These are phyloP conservation scores for Pegoplata infirma DNA, from an alignment of 2,888 invertebrate species.

Conservation along the genomic window DNA sequence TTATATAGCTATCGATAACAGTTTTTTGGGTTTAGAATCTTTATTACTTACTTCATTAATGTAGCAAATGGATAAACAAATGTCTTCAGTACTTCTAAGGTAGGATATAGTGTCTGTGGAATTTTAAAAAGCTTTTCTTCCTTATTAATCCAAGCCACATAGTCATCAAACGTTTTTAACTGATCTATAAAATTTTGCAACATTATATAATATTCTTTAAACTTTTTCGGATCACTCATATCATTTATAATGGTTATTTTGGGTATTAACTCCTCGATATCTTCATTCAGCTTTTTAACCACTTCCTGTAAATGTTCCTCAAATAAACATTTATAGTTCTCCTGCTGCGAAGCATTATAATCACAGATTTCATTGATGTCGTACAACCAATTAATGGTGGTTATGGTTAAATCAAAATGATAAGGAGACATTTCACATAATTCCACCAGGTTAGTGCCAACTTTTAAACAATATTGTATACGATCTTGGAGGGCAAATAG, in stretches of 20 bases:
- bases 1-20: too few relatives aligned
- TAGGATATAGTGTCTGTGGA: constrained; percentile 86
- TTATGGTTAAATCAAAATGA: constrained; percentile 89
- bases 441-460: constrained; percentile 85
- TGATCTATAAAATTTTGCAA: constrained; percentile 87
- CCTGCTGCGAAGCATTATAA: constrained; percentile 86
- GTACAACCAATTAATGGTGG: constrained; percentile 89
- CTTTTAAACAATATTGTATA: constrained; percentile 83
- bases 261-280: constrained; percentile 86
- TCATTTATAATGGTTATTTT: constrained; percentile 88
- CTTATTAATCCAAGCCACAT: constrained; percentile 91
- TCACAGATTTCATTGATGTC: constrained; percentile 90
- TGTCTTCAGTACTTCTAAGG: constrained; percentile 87
- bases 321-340: constrained; percentile 89
- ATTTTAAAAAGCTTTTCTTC: constrained; percentile 92
- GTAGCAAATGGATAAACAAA: constrained; percentile 85
- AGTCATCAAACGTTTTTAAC: constrained; percentile 86
- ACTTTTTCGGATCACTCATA: constrained; percentile 89
- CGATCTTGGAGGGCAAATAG: constrained; percentile 84
- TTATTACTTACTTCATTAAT: constrained; percentile 81
- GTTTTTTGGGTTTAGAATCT: too few relatives aligned
- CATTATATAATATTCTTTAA: constrained; percentile 88
- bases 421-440: constrained; percentile 85
- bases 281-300: constrained; percentile 84
- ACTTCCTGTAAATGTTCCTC: constrained; percentile 88